Percentiles rank a stretch among this genome's conserved stretches.
phyloP scores from a whole-genome alignment of 2,113 vertebrate genomes.

The Boulengeromyrus knoepffleri region DNA sequence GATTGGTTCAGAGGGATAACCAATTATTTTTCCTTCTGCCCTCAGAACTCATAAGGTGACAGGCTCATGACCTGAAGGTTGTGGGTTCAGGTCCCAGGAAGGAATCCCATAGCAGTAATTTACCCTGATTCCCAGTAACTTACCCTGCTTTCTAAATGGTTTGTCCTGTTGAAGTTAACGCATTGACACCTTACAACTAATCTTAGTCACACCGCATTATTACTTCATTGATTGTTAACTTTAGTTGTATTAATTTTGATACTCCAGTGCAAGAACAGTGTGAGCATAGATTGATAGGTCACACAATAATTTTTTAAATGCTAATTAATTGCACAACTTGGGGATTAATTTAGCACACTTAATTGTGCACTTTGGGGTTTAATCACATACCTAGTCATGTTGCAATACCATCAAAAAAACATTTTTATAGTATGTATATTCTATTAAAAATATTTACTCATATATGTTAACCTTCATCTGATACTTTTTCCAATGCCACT shows the following conservation, averaged over 20 bases:
- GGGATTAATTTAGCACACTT: not conserved
- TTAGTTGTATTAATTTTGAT: not conserved
- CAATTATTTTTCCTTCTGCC: too few relatives aligned
- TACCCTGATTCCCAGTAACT: not conserved
- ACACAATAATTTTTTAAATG: not conserved
- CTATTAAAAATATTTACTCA: not conserved
- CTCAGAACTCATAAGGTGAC: not conserved
- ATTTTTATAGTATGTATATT: not conserved
- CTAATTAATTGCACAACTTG: not conserved
- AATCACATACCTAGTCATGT: too few relatives aligned
- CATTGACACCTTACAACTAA: not conserved
- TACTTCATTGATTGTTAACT: not conserved
- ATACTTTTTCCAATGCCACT: not conserved
- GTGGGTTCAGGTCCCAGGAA: not conserved
- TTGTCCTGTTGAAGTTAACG: not conserved
- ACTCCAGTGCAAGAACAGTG: not conserved
- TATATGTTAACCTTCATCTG: not conserved
- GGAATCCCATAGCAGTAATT: not conserved
- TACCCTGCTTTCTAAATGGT: not conserved
- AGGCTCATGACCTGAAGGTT: conserved; percentile 10
- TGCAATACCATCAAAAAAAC: not conserved
- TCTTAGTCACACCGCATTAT: not conserved
- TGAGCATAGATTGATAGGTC: not conserved
- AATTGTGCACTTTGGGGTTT: not conserved
- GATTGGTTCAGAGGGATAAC: too few relatives aligned